These are phyloP conservation scores for Apodemia hepburni DNA, from an alignment of 2,888 invertebrate species.

Conservation along the genomic window DNA sequence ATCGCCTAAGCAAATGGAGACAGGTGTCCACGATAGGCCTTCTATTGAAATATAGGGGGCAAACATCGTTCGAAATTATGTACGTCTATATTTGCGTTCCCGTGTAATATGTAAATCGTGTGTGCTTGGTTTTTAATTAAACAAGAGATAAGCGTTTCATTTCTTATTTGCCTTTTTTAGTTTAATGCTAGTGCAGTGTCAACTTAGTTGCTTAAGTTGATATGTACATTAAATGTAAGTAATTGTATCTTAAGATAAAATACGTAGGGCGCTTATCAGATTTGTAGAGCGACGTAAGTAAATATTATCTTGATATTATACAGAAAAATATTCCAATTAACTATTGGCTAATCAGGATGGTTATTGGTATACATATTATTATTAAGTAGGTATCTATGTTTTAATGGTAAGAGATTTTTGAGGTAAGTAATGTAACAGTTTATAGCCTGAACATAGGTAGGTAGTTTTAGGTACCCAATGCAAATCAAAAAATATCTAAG, in stretches of 20 bases:
- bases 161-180: slow-evolving; percentile 65
- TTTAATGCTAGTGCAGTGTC: slow-evolving; percentile 46
- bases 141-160: slow-evolving; percentile 65
- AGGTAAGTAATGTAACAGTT: too few species aligned
- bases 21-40: slow-evolving; percentile 61
- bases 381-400: too few species aligned
- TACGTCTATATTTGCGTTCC: slow-evolving; percentile 47
- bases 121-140: slow-evolving; percentile 68
- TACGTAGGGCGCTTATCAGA: not conserved
- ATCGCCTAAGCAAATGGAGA: slow-evolving; percentile 74
- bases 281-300: not conserved
- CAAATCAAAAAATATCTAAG: too few species aligned
- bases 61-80: slow-evolving; percentile 40
- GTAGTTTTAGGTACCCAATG: too few species aligned
- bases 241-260: slow-evolving; percentile 1
- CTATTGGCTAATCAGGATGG: too few species aligned
- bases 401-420: too few species aligned
- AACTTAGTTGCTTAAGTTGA: slow-evolving; percentile 41
- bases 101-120: slow-evolving; percentile 69
- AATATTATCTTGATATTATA: too few species aligned
- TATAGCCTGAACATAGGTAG: too few species aligned
- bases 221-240: slow-evolving; percentile 27
- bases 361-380: too few species aligned
- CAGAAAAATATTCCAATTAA: too few species aligned
- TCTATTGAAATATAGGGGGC: slow-evolving; percentile 67